Evolutionary conservation across 2,888 invertebrate species (phyloP), one percentile per base, ranked within the genome.

Genomic region (Brenthis daphne): DNA sequence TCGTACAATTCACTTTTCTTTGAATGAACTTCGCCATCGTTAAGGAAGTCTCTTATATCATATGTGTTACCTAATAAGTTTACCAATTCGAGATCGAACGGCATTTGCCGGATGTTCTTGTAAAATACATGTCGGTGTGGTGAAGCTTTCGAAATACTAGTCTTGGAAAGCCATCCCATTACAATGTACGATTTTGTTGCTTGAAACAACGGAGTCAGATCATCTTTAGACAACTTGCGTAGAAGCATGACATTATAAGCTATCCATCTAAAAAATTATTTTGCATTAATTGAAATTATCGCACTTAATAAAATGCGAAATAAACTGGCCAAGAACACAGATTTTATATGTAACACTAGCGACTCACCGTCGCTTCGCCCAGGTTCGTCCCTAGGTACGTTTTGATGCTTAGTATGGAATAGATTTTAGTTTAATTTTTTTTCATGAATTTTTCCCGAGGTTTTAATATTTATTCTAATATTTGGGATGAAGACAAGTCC

Each of bases 31-130:
- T 24, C 50, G 0, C 82, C 80, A 2, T 74, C 53, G 24, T 75
- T 74, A 0, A 89, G 60, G 51, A 75, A 85, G 67, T 90, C 87
- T 74, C 90, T 81, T 3, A 89, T 78, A 64, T 90, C 90, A n/a
- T 79, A 81, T 0, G 84, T 64, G 0, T 51, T 67, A 1, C 88
- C 90, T 13, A 56, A 68, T n/a, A 89, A 24, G 6, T 67, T 77
- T 0, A 77, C 70, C 3, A 90, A 69, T 5, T 71, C 48, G 1
- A 56, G 69, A 60, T 90, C 90, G 14, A 80, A 57, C 1, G 73
- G 66, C 5, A 82, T 69, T 11, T 76, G 73, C 33, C 75, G 69
- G 2, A 88, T 68, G 0, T 76, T 77, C 33, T 58, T 65, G 56
- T 29, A 68, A 14, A 53, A 13, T 53, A 20, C 33, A 1, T 73